phyloP scores from a whole-genome alignment of 1,140 invertebrate genomes.

The Kradibia gibbosae region DNA sequence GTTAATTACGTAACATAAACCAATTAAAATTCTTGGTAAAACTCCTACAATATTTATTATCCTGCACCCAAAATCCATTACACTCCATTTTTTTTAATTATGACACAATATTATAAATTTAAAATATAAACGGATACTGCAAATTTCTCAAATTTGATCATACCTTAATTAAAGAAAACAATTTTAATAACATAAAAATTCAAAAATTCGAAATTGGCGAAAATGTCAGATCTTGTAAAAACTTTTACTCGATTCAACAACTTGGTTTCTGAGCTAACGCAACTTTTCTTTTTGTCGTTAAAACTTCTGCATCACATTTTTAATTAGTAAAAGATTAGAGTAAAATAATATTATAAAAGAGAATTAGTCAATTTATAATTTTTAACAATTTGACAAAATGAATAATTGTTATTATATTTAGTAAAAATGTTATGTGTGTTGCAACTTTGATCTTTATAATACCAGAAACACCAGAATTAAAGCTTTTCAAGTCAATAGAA shows the following conservation, averaged over 20 bases:
- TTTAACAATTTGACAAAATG: neutral
- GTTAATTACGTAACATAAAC: neutral
- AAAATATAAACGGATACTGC: no score
- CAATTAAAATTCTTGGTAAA: neutral
- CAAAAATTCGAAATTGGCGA: neutral
- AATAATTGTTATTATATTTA: no score
- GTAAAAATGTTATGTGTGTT: no score
- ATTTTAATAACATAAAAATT: no score
- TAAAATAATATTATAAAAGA: neutral
- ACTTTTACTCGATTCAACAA: neutral
- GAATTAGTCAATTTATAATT: neutral
- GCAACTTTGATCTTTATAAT: no score
- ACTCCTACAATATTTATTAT: slow-evolving; percentile 6
- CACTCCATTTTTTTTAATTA: neutral
- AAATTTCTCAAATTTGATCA: no score
- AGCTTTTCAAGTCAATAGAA: no score
- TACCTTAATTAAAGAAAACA: no score
- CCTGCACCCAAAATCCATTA: neutral
- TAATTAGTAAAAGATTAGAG: neutral
- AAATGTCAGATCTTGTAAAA: neutral
- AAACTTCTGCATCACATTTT: neutral
- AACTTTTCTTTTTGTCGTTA: neutral
- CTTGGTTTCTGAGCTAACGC: neutral
- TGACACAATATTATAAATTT: no score
- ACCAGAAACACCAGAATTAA: no score